A percentile compares a stretch with the other conserved stretches of the same genome.
phyloP scores from a whole-genome alignment of 2,797 vertebrate genomes.

The Artibeus lituratus region DNA sequence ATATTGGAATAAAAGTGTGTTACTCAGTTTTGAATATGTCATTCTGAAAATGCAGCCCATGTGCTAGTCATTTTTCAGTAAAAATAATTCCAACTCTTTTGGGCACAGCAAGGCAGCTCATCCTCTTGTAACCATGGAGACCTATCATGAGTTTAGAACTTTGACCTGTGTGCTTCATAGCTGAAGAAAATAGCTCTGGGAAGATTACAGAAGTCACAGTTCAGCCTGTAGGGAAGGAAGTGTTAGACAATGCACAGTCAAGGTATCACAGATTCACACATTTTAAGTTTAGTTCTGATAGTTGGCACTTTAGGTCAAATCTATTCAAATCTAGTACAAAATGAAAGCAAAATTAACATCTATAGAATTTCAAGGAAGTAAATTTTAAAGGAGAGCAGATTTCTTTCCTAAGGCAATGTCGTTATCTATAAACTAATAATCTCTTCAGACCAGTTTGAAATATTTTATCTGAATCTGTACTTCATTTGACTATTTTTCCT shows the following conservation, averaged over 20 bases:
- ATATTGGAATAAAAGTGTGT: constrained; percentile 2
- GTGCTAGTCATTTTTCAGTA: constrained; percentile 63
- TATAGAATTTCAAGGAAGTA: not conserved
- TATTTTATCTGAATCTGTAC: not conserved
- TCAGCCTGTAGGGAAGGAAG: not conserved
- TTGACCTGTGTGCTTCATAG: constrained; percentile 39
- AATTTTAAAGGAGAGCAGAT: not conserved
- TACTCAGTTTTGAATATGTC: constrained; percentile 52
- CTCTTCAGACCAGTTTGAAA: not conserved
- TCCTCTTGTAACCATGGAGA: constrained; percentile 82
- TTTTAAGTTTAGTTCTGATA: not conserved
- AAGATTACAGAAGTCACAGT: not conserved
- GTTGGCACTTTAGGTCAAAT: not conserved
- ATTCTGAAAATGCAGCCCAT: constrained; percentile 61
- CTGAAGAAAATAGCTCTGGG: constrained; percentile 40
- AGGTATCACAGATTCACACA: not conserved
- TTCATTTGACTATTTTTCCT: not conserved
- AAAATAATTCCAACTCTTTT: constrained; percentile 67
- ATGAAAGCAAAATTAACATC: not conserved
- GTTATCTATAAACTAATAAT: not conserved
- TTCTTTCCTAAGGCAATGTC: not conserved
- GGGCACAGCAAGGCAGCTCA: constrained; percentile 61
- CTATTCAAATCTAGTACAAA: constrained; percentile 16
- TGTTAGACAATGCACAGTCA: not conserved
- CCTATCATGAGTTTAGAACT: constrained; percentile 54